phyloP scores from a whole-genome alignment of 2,797 vertebrate species.

The Odontamblyopus lacepedii region DNA sequence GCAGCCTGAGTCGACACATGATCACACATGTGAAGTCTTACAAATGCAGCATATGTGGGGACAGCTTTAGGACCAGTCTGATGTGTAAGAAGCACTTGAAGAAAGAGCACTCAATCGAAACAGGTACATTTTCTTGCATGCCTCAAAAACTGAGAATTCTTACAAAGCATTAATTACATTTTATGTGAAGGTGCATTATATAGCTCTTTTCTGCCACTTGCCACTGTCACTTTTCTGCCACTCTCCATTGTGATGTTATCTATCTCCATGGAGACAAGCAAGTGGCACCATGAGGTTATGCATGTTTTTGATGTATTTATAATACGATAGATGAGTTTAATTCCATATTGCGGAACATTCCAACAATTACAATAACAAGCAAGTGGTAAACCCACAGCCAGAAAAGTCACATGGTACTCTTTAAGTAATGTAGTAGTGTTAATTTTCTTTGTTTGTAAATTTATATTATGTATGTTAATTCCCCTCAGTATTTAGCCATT shows the following conservation, averaged over 20 bases:
- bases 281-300: background rate
- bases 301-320: too few species aligned
- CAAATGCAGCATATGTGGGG: constrained; percentile 91
- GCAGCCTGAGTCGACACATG: constrained; percentile 96
- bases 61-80: constrained; percentile 90
- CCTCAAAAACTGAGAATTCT: too few species aligned
- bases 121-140: constrained; percentile 60
- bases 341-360: too few species aligned
- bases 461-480: background rate
- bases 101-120: constrained; percentile 84
- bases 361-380: too few species aligned
- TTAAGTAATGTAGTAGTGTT: too few species aligned
- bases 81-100: constrained; percentile 95
- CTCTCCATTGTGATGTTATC: too few species aligned
- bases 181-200: background rate
- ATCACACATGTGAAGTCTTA: constrained; percentile 93
- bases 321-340: too few species aligned
- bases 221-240: too few species aligned
- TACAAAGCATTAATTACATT: background rate
- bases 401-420: too few species aligned
- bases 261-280: background rate
- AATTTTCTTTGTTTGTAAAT: background rate
- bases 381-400: too few species aligned
- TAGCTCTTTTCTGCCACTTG: too few species aligned
- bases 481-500: background rate